phyloP scores from a whole-genome alignment of 2,797 vertebrate species.

The Sebastes nivosus region DNA sequence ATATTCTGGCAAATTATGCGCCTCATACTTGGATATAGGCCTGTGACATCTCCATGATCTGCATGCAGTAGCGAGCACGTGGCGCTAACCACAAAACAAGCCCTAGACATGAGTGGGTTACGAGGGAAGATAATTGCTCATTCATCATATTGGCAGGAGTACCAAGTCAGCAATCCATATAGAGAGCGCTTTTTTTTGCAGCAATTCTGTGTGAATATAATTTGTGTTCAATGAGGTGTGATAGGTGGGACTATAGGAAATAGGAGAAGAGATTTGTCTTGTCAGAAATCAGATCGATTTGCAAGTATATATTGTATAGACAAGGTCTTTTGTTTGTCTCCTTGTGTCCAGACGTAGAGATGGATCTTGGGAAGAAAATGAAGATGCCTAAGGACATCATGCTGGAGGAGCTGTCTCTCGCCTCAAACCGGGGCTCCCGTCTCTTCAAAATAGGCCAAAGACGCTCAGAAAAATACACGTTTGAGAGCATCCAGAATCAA shows the following conservation, averaged over 20 bases:
- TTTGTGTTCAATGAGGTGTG: constrained; percentile 40
- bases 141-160: constrained; percentile 68
- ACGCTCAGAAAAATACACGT: constrained; percentile 96
- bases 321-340: constrained; percentile 14
- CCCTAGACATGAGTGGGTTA: constrained; percentile 54
- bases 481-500: constrained; percentile 90
- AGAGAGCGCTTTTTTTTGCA: constrained; percentile 7
- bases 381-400: constrained; percentile 94
- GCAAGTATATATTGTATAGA: neutral
- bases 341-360: constrained; percentile 77
- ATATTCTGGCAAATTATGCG: constrained; percentile 83
- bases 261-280: constrained; percentile 3
- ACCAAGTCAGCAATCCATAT: constrained; percentile 57
- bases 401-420: constrained; percentile 93
- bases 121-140: constrained; percentile 45
- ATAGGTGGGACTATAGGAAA: constrained; percentile 11
- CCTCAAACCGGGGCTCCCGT: constrained; percentile 92
- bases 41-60: constrained; percentile 80
- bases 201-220: constrained; percentile 17
- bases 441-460: constrained; percentile 96
- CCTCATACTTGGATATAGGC: constrained; percentile 75
- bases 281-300: constrained; percentile 19
- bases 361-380: constrained; percentile 93
- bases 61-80: constrained; percentile 55
- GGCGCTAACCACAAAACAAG: constrained; percentile 65